Evolutionary conservation across 2,888 invertebrate genomes (phyloP), one percentile per base, ranked within the genome.

Genomic region (Mamestra brassicae): DNA sequence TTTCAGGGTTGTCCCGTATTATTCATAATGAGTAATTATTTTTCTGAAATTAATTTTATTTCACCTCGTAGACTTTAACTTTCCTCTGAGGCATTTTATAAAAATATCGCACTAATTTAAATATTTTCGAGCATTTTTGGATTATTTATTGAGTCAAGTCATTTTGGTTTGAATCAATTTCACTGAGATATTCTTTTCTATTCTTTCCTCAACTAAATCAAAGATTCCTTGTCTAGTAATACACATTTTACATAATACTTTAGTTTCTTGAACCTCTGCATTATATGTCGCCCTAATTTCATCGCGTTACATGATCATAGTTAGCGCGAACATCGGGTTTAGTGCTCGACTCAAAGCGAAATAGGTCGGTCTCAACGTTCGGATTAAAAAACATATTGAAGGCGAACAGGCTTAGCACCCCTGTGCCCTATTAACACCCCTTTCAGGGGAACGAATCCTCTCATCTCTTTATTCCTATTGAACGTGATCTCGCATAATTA

Each of bases 401-500:
- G 11, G 55, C 42, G 62, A 57, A 64, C 52, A 68, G 67, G 66
- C 73, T 82, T 74, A 70, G 54, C 61, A 65, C 60, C 54, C 50
- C 55, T 54, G 45, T 63, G 73, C 52, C 62, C 76, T 67, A 78
- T 71, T 81, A 65, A 62, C 63, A 63, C 42, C 55, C 64, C 69
- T 58, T 69, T 70, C 65, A 57, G 57, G 36, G n/a, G 62, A 61
- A 54, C 50, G 62, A 52, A 71, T 62, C 60, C 62, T 63, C 42
- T 70, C 66, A 58, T 57, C 83, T 61, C 83, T 83, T 71, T 80
- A 69, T 72, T 71, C 57, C 4, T 5, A 45, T 26, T 11, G 66
- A 71, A 73, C 84, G 80, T 85, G 83, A 70, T 70, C 60, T 64
- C 34, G 83, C 83, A 72, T 84, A 76, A 82, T 83, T 64, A 72